Conservation (phyloP, 2,797 vertebrate genomes). For the Otus scops region DNA sequence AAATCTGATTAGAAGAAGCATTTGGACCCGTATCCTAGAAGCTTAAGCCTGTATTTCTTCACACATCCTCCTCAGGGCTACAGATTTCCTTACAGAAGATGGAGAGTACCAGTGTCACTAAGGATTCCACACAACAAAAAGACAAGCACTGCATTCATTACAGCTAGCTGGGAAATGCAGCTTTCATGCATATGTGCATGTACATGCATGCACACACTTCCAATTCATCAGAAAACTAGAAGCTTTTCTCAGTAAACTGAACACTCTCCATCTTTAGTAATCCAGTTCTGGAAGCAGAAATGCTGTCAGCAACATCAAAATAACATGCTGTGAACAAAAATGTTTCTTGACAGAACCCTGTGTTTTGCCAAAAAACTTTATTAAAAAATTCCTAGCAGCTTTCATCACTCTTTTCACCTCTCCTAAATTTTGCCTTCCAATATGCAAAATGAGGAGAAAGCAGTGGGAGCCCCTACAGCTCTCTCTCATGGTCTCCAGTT, state of each 20-base stretch:
- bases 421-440: neutral
- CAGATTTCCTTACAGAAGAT: neutral
- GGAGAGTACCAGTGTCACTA: neutral
- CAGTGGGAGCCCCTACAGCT: neutral
- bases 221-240: neutral
- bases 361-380: neutral
- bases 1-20: neutral
- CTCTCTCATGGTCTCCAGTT: neutral
- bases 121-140: neutral
- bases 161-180: neutral
- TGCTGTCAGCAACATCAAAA: neutral
- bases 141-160: neutral
- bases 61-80: neutral
- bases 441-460: neutral
- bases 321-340: neutral
- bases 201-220: neutral
- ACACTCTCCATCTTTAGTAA: neutral
- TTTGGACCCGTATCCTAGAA: neutral
- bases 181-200: neutral
- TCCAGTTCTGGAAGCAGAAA: neutral
- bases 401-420: neutral
- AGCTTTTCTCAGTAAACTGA: neutral
- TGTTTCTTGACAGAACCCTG: neutral
- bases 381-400: constrained; percentile 24
- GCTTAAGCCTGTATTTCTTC: neutral